Evolutionary conservation across 1,140 invertebrate genomes (phyloP).

Genomic region (Coenobita brevimanus): DNA sequence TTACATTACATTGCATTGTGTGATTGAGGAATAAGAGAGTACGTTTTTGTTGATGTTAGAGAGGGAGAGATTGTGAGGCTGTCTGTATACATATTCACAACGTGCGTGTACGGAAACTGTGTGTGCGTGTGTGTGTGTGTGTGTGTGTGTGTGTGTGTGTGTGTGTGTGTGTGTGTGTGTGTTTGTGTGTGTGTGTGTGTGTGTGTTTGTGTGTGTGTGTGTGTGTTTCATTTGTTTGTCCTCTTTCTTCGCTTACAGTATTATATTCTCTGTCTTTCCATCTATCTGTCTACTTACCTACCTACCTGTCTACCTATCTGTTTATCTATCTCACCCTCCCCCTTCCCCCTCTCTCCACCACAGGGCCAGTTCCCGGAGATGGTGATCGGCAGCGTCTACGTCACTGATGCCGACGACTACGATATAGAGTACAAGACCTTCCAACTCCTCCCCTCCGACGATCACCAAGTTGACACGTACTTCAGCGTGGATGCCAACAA

Average conservation of each 20-base stretch:
- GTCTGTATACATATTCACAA: no score
- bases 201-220: neutral
- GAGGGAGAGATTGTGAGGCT: no score
- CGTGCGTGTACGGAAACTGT: neutral
- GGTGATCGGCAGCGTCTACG: constrained; percentile 95
- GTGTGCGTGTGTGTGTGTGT: neutral
- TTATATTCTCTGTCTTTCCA: neutral
- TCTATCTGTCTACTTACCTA: no score
- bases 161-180: constrained; percentile 24
- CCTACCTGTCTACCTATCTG: neutral
- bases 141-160: neutral
- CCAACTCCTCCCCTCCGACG: constrained; percentile 83
- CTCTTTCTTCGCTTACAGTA: neutral
- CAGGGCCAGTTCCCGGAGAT: constrained; percentile 92
- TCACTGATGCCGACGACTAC: constrained; percentile 97
- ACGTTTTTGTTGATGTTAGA: no score
- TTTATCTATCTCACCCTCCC: neutral
- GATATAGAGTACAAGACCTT: constrained; percentile 97
- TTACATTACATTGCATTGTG: no score
- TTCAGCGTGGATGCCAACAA: constrained; percentile 92
- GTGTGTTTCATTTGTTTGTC: neutral
- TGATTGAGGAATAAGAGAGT: no score
- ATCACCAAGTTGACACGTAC: constrained; percentile 74
- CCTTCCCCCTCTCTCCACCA: neutral
- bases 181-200: constrained; percentile 1